These are phyloP conservation scores for Podarcis siculus DNA, from an alignment of 2,797 vertebrate genomes.

Conservation along the genomic window DNA sequence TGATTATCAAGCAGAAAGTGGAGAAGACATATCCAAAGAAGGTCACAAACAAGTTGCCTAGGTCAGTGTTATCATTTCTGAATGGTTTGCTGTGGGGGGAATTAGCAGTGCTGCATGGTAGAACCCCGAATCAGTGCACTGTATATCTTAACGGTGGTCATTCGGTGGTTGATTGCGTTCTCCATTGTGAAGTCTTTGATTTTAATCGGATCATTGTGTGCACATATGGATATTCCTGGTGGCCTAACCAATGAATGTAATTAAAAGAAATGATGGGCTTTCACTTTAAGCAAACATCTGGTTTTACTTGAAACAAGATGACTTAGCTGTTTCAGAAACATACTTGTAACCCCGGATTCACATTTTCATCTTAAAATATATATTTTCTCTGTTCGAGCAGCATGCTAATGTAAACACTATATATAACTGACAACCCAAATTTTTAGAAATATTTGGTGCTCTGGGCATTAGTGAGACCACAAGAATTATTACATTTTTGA, in stretches of 20 bases:
- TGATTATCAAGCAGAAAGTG: not conserved
- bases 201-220: slow-evolving; percentile 82
- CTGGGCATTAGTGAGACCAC: slow-evolving; percentile 78
- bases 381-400: slow-evolving; percentile 82
- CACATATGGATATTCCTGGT: slow-evolving; percentile 84
- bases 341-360: slow-evolving; percentile 83
- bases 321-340: slow-evolving; percentile 85
- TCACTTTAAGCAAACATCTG: slow-evolving; percentile 87
- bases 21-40: not conserved
- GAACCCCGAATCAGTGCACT: slow-evolving; percentile 58
- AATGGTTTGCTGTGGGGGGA: slow-evolving; percentile 51
- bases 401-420: slow-evolving; percentile 84
- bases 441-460: slow-evolving; percentile 79
- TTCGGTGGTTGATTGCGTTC: slow-evolving; percentile 79
- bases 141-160: slow-evolving; percentile 75
- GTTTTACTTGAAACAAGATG: slow-evolving; percentile 87
- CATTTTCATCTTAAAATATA: slow-evolving; percentile 84
- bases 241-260: slow-evolving; percentile 83
- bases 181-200: slow-evolving; percentile 80
- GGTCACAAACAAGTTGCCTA: not conserved
- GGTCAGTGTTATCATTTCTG: slow-evolving; percentile 12
- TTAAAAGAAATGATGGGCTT: slow-evolving; percentile 87
- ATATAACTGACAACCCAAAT: slow-evolving; percentile 81
- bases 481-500: slow-evolving; percentile 84
- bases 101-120: slow-evolving; percentile 49